Base-by-base conservation (phyloP, 2,113 vertebrate genomes). In the Tachysurus fulvidraco region DNA sequence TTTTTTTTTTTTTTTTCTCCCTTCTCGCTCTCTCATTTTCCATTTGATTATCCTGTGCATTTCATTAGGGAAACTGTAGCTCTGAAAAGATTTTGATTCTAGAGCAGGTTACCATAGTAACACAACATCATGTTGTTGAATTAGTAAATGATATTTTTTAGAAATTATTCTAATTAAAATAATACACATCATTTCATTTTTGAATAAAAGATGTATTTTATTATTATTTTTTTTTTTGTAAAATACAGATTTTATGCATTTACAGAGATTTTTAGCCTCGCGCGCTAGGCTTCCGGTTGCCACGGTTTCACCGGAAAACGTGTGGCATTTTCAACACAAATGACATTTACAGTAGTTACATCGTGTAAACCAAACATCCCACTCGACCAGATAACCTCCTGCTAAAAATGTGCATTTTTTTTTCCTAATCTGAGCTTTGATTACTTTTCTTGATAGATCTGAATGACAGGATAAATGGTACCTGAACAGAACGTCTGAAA, bases 61-160 rank as follows among this genome's bases (percentile, higher is more conserved):
- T 69, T 84, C 82, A 84, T 67, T 52, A 73, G 36, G 50, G 77
- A 81, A 73, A 84, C 71, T 13, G 76, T 82, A 4, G 3, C 79
- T 55, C 84, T 84, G 84, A 86, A 83, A 73, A 85, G 80, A 89
- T 67, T 81, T 65, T 84, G 84, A 86, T 74, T 85, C 69, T 65
- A 73, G 85, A 84, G 85, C 88, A 76, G 76, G 88, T 86, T 89
- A 76, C 82, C 46, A 60, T 89, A 84, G 88, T 76, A 76, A 87
- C 83, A 50, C 7, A 30, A 50, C 7, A 30, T 19, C 50, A 14
- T 79, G 83, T 76, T 84, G 73, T 54, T 73, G 44, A 83, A 64
- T 14, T 50, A 57, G 60, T 44, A 73, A 83, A 74, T n/a, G 44
- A 28, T 1, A 28, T 1, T 21, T 30, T 9, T 11, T 36, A 79